Evolutionary conservation across 2,888 invertebrate genomes (phyloP).

Genomic region (Noctua janthina): DNA sequence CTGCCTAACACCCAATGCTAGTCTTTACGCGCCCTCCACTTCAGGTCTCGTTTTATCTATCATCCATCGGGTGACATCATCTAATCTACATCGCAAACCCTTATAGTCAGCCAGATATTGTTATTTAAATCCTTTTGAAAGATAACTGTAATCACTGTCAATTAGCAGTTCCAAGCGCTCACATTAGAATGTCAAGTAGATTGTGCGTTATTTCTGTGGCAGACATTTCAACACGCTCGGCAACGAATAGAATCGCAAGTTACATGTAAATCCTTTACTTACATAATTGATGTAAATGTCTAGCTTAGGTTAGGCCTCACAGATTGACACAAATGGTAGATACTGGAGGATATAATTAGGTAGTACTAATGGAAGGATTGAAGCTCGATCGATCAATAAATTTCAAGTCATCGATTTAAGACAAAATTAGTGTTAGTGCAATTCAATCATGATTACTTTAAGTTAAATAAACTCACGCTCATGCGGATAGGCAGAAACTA

Average conservation of each 20-base stretch:
- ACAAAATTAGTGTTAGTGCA: not conserved
- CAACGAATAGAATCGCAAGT: slow-evolving; percentile 28
- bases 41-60: too few relatives aligned
- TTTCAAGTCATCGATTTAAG: not conserved
- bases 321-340: not conserved
- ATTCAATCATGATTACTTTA: too few relatives aligned
- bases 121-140: not conserved
- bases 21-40: too few relatives aligned
- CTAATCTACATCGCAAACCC: not conserved
- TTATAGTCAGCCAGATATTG: not conserved
- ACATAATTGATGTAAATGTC: slow-evolving; percentile 35
- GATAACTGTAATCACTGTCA: slow-evolving; percentile 24
- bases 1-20: too few relatives aligned
- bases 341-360: not conserved
- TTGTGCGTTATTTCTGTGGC: slow-evolving; percentile 18
- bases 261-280: slow-evolving; percentile 40
- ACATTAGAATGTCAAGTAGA: slow-evolving; percentile 37
- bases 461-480: too few relatives aligned
- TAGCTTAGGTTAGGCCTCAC: not conserved
- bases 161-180: slow-evolving; percentile 30
- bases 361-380: not conserved
- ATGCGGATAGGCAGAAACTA: too few relatives aligned
- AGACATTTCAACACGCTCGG: slow-evolving; percentile 35
- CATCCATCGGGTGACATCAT: too few relatives aligned
- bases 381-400: not conserved